A percentile compares a stretch with the other conserved stretches of the same genome.
Conservation (phyloP, 2,113 vertebrate genomes). For the Dasypus novemcinctus region DNA sequence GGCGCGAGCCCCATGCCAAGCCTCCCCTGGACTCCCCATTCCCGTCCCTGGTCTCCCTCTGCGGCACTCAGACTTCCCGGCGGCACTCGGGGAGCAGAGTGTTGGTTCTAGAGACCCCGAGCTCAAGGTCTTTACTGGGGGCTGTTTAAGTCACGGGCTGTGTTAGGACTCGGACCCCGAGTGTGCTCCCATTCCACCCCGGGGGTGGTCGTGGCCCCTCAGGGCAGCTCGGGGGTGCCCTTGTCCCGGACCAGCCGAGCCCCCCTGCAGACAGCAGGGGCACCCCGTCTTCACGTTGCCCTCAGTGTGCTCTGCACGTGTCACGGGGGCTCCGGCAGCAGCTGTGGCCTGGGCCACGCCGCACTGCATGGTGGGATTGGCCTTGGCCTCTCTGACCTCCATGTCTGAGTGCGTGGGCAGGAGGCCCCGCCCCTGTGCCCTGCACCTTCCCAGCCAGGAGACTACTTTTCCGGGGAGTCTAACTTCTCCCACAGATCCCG, state of each 20-base stretch:
- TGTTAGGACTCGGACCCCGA: fast-evolving
- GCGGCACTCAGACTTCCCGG: background rate
- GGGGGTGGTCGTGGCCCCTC: background rate
- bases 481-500: background rate
- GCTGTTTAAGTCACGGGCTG: background rate
- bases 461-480: fast-evolving
- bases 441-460: background rate
- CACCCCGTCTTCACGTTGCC: too few species aligned
- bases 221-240: fast-evolving
- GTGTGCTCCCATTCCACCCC: background rate
- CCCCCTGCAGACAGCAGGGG: background rate
- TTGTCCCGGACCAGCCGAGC: too few species aligned
- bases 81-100: background rate
- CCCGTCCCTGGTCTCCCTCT: background rate
- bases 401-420: fast-evolving
- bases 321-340: fast-evolving
- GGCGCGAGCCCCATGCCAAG: too few species aligned
- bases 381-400: background rate
- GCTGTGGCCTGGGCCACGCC: fast-evolving
- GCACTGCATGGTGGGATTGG: fast-evolving
- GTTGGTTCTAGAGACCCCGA: background rate
- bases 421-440: background rate
- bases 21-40: fast-evolving
- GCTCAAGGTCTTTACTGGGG: background rate
- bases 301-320: fast-evolving